Evolutionary conservation across 2,888 invertebrate genomes (phyloP).

Genomic region (Anodontia alba): DNA sequence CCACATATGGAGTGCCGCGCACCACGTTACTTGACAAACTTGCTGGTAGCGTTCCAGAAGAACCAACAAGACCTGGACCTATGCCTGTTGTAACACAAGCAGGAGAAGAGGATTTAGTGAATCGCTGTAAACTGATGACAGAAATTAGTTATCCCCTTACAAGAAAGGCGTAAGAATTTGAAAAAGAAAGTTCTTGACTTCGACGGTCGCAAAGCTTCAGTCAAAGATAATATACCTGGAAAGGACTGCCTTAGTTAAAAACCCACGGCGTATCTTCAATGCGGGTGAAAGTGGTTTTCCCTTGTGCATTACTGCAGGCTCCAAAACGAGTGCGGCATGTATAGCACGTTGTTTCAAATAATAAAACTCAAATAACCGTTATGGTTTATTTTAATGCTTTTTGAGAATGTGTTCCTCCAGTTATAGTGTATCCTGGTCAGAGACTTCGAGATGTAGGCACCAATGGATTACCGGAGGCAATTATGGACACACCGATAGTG

Average conservation of each 20-base stretch:
- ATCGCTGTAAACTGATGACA: constrained; percentile 14
- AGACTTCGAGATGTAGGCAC: constrained; percentile 37
- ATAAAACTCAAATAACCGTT: constrained; percentile 54
- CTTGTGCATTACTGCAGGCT: constrained; percentile 8
- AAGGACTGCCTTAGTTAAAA: constrained; percentile 22
- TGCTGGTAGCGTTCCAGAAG: constrained; percentile 19
- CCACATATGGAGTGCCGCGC: constrained; percentile 24
- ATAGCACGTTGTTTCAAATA: constrained; percentile 22
- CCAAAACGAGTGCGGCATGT: constrained; percentile 23
- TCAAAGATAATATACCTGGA: constrained; percentile 28
- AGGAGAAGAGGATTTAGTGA: neutral
- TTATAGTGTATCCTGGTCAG: constrained; percentile 45
- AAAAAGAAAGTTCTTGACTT: constrained; percentile 22
- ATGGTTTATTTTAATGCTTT: constrained; percentile 46
- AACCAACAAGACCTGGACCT: neutral
- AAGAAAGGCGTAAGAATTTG: neutral
- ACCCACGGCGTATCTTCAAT: constrained; percentile 27
- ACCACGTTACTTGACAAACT: constrained; percentile 36
- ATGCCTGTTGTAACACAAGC: neutral
- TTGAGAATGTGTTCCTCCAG: too few relatives aligned
- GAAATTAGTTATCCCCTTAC: constrained; percentile 31
- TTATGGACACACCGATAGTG: constrained; percentile 33
- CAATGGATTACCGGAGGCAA: constrained; percentile 27
- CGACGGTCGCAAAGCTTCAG: constrained; percentile 25
- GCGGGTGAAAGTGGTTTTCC: constrained; percentile 39